Base-by-base conservation (phyloP, 2,888 invertebrate genomes). In the Frankliniella fusca region DNA sequence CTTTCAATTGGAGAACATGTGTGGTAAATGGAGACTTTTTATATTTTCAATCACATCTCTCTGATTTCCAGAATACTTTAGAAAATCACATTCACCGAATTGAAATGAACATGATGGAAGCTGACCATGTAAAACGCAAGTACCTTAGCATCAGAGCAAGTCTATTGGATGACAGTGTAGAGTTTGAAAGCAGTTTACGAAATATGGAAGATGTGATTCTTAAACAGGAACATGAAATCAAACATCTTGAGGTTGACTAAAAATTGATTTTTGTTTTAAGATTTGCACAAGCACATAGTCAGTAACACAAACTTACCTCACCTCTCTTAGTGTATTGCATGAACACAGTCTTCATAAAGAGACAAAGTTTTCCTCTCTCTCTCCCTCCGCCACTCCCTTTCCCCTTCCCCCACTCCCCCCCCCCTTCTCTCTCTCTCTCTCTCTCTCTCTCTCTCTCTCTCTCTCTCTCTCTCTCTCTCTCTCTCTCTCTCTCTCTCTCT, bases 71-170 rank as follows among this genome's bases (percentile, higher is more conserved):
- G 70, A 76, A 76, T 76, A 76, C 92, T 85, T 88, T 95, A 84
- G 95, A 95, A 88, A 95, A 95, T 86, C 93, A 93, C 87, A 93
- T 95, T 83, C 94, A 95, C 86, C 93, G 93, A 83, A 92, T 94
- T 0, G 91, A 94, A 82, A 93, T 95, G 54, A 94, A 95, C 89
- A 93, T 94, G 90, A 93, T 94, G 86, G 95, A 95, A 88, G 94
- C 95, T 0, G 93, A 93, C 85, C 92, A 95, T 84, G 92, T 95
- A 11, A 92, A 92, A 84, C 93, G 93, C 86, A 94, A 94, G 87
- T 95, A 95, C 86, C 89, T 90, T 65, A 92, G 92, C 1, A 94
- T 95, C 82, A 91, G 92, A 89, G 89, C 88, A 83, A 87, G 92
- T 0, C 88, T 94, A 0, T 89, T 92, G 87, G 91, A 92, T 20